Evolutionary conservation across 2,113 vertebrate genomes (phyloP).

Genomic region (Etheostoma spectabile): DNA sequence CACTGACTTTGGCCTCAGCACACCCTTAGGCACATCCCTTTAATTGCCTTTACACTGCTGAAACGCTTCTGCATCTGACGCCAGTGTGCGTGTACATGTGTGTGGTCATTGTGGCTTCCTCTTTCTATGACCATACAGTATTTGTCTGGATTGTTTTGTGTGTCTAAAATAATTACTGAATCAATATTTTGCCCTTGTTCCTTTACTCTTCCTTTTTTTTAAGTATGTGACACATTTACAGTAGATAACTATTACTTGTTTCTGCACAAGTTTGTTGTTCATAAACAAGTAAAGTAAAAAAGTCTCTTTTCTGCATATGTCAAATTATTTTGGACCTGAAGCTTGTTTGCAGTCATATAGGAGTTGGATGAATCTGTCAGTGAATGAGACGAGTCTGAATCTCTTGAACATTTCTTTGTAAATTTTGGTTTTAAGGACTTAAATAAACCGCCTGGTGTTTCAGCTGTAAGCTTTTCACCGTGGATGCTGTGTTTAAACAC

Average conservation of each 20-base stretch:
- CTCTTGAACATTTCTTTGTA: slow-evolving; percentile 8
- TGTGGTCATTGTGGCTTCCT: slow-evolving; percentile 23
- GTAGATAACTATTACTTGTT: too few relatives aligned
- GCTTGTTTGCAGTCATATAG: neutral
- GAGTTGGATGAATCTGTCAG: slow-evolving; percentile 2
- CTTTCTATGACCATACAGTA: slow-evolving; percentile 24
- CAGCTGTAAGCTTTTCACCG: neutral
- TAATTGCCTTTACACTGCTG: slow-evolving; percentile 66
- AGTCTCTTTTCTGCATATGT: too few relatives aligned
- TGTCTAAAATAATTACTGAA: slow-evolving; percentile 32
- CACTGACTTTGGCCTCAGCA: slow-evolving; percentile 56
- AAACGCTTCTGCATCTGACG: slow-evolving; percentile 22
- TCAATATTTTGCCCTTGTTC: slow-evolving; percentile 17
- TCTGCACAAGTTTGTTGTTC: too few relatives aligned
- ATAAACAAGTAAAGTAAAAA: too few relatives aligned
- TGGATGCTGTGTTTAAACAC: neutral
- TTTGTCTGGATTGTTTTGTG: slow-evolving; percentile 7
- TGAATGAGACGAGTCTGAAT: slow-evolving; percentile 1
- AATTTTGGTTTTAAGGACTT: neutral
- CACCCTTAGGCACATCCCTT: slow-evolving; percentile 57
- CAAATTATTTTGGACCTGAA: neutral
- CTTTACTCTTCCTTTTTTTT: neutral
- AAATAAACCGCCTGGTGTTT: slow-evolving; percentile 14
- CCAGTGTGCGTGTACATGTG: slow-evolving; percentile 17
- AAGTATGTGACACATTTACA: neutral